These are phyloP conservation scores for Bombus breviceps DNA, from an alignment of 1,140 invertebrate genomes.

Conservation along the genomic window DNA sequence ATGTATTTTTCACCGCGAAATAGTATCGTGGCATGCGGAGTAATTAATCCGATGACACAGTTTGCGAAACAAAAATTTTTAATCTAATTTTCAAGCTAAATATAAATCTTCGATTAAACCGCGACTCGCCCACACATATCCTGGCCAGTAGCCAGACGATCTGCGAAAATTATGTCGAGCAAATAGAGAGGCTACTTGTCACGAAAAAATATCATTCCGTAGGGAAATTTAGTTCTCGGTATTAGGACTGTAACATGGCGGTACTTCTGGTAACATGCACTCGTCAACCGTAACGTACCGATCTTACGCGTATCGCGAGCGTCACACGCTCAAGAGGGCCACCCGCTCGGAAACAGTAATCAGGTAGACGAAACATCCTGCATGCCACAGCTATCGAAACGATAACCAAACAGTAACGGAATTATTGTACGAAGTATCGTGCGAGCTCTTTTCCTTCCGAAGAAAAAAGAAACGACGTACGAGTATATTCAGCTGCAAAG, in stretches of 20 bases:
- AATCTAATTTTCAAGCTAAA: slow-evolving; percentile 20
- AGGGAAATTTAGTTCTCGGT: slow-evolving; percentile 20
- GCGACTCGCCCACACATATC: not conserved
- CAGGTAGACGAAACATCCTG: too few relatives aligned
- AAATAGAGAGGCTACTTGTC: not conserved
- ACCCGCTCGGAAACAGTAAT: too few relatives aligned
- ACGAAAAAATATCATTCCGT: not conserved
- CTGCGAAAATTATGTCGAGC: slow-evolving; percentile 13
- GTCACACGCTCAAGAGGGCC: too few relatives aligned
- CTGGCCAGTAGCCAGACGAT: slow-evolving; percentile 23
- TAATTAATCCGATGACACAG: not conserved
- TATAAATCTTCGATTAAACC: slow-evolving; percentile 9
- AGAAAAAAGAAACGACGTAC: too few relatives aligned
- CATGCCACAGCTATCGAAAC: too few relatives aligned
- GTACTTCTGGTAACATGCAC: not conserved
- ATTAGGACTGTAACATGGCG: not conserved
- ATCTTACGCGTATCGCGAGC: not conserved
- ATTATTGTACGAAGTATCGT: too few relatives aligned
- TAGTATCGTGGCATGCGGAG: not conserved
- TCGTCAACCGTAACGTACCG: not conserved
- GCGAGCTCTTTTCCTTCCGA: too few relatives aligned
- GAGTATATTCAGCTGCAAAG: too few relatives aligned
- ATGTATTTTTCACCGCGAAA: not conserved
- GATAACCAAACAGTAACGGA: too few relatives aligned
- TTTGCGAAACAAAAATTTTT: not conserved